Percentiles rank a stretch among this genome's conserved stretches.
Conservation (phyloP, 1,140 invertebrate genomes). For the Leptopilina boulardi region DNA sequence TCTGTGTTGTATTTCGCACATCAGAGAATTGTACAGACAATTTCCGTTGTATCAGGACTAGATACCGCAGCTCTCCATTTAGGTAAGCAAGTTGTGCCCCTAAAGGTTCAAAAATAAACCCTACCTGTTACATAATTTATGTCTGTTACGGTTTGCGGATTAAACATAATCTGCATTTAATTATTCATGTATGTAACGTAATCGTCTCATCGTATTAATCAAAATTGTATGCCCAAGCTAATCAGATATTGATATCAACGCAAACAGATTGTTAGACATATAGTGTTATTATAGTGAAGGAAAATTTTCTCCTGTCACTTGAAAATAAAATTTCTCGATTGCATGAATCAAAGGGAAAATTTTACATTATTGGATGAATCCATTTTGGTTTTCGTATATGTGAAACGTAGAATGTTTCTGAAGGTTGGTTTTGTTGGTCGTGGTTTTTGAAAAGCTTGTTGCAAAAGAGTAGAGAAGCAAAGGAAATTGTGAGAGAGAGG, state of each 20-base stretch:
- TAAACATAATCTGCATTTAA: slow-evolving; percentile 58
- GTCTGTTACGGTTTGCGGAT: background rate
- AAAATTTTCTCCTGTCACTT: no score
- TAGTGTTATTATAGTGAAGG: background rate
- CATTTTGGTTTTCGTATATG: slow-evolving; percentile 44
- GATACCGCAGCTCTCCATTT: slow-evolving; percentile 13
- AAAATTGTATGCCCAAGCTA: background rate
- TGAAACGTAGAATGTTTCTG: slow-evolving; percentile 41
- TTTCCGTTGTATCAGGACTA: slow-evolving; percentile 1
- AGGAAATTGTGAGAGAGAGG: slow-evolving; percentile 45
- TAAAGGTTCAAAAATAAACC: slow-evolving; percentile 2
- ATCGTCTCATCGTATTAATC: slow-evolving; percentile 4
- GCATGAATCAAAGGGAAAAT: slow-evolving; percentile 52
- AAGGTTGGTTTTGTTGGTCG: slow-evolving; percentile 50
- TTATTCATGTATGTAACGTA: slow-evolving; percentile 56
- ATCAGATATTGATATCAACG: background rate
- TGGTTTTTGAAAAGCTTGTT: slow-evolving; percentile 70
- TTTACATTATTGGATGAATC: slow-evolving; percentile 53
- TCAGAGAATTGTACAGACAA: background rate
- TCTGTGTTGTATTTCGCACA: background rate
- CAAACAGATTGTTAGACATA: background rate
- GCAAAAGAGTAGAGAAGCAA: slow-evolving; percentile 69
- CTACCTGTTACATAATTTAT: slow-evolving; percentile 19
- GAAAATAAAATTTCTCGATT: slow-evolving; percentile 9
- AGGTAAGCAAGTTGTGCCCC: slow-evolving; percentile 14